Evolutionary conservation across 1,140 invertebrate genomes (phyloP), one percentile per base, ranked within the genome.

Genomic region (Drosophila cardini): DNA sequence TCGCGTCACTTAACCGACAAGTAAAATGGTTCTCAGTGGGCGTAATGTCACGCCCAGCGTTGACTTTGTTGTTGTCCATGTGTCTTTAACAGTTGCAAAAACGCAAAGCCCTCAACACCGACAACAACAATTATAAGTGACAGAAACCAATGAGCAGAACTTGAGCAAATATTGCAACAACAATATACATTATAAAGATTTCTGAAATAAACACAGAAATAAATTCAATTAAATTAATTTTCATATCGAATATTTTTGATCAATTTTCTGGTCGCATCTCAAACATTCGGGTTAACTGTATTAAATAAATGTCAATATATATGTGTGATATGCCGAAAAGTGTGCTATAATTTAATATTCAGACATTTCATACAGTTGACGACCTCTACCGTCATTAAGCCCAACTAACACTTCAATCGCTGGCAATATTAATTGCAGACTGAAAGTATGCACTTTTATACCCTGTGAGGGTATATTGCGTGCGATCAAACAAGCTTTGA

Each of bases 11-110:
- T 58, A 67, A 62, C 32, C 11, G 26, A 16, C 34, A 60, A 72
- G 48, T 65, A 52, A 21, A 46, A 40, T 74, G 82, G 78, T 75
- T 80, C 72, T 70, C 68, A 67, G 45, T 65, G 74, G 40, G 21
- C 50, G 42, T 38, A 16, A 56, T 50, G 52, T 42, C 58, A 42
- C 56, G 30, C 46, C 48, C 38, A 26, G 3, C 76, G 42, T 40
- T 46, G 52, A 72, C 70, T 69, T 79, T 45, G 58, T 61, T 72
- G 21, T 48, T 15, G 40, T 65, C 45, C 38, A 18, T 11, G 64
- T 18, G 18, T 13, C 61, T 26, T 18, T 42, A 43, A 62, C 58
- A 50, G 60, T 45, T 52, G 69, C 61, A 46, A 48, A 5, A 11
- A 10, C 30, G 16, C 16, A 38, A 26, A 38, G 21, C 21, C n/a